Conservation (phyloP, 2,113 vertebrate species). For the Scytalopus superciliaris region DNA sequence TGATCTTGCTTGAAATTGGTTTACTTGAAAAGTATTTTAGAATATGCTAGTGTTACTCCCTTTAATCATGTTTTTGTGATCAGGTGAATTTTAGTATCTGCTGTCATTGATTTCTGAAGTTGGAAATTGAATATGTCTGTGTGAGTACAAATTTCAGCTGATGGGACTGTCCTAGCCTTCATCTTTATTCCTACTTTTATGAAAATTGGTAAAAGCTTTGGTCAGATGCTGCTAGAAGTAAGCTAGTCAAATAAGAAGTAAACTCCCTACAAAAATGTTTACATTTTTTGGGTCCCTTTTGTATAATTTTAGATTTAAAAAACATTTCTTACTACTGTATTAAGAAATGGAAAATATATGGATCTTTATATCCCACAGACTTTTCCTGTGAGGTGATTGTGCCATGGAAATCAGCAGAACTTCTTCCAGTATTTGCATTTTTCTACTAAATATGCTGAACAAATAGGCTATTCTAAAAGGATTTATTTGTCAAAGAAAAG, state of each 20-base stretch:
- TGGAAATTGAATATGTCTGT: neutral
- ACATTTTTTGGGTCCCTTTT: neutral
- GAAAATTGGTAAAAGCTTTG: neutral
- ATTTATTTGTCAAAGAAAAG: neutral
- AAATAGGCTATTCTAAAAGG: neutral
- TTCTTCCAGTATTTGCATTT: neutral
- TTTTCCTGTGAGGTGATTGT: neutral
- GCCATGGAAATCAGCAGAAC: neutral
- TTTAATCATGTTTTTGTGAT: neutral
- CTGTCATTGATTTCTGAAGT: neutral
- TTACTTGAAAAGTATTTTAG: neutral
- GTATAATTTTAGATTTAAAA: neutral
- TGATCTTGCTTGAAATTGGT: neutral
- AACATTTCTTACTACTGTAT: neutral
- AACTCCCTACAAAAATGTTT: neutral
- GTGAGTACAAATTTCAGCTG: neutral
- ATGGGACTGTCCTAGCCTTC: neutral
- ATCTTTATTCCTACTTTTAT: neutral
- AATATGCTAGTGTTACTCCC: neutral
- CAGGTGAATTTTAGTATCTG: neutral
- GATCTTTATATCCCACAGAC: neutral
- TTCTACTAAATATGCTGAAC: constrained; percentile 16
- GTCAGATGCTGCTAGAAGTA: neutral
- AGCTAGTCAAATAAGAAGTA: neutral
- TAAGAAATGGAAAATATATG: neutral